Conservation (phyloP, 2,888 invertebrate species). For the Antheraea assamensis region DNA sequence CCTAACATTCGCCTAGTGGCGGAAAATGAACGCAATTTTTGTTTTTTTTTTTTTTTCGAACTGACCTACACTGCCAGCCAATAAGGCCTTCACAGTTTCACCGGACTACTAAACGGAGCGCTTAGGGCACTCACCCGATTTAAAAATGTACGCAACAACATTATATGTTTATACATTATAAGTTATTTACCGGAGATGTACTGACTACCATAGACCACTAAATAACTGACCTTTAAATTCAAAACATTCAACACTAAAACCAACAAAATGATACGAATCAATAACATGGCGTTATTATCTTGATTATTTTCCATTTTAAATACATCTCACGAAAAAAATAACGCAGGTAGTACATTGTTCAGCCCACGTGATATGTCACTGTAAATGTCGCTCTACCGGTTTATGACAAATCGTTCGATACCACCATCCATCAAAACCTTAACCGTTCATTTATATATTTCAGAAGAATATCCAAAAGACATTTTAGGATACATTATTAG, state of each 20-base stretch:
- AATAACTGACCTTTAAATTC: neutral
- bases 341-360: constrained; percentile 13
- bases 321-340: constrained; percentile 5
- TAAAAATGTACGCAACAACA: too few species aligned
- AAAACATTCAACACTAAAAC: neutral
- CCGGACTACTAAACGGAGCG: too few species aligned
- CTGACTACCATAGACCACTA: neutral
- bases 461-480: constrained; percentile 16
- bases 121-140: too few species aligned
- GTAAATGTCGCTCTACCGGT: constrained; percentile 15
- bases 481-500: constrained; percentile 14
- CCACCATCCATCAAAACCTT: constrained; percentile 23
- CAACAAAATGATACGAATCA: neutral
- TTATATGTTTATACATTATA: too few species aligned
- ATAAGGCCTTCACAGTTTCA: too few species aligned
- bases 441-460: constrained; percentile 20
- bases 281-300: neutral
- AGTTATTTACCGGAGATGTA: neutral
- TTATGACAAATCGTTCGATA: constrained; percentile 23
- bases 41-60: too few species aligned
- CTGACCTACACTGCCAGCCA: too few species aligned
- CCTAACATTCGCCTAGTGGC: too few species aligned
- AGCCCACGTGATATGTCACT: constrained; percentile 19
- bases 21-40: too few species aligned
- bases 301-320: constrained; percentile 4